Base-by-base conservation (phyloP, 2,888 invertebrate genomes). In the Tetanocera ferruginea region DNA sequence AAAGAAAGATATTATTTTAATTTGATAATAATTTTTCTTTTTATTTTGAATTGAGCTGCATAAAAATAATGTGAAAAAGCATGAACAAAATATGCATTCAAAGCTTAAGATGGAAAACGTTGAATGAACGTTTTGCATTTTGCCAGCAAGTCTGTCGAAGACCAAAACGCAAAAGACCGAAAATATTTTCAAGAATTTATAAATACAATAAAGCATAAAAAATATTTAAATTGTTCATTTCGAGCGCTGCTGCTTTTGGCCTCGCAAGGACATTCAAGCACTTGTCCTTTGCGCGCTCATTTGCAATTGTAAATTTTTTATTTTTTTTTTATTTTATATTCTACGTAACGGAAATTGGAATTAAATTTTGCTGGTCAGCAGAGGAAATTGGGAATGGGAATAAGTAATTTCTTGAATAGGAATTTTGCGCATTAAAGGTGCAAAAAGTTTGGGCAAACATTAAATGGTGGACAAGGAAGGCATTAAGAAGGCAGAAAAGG, bases 201-300 rank as follows among this genome's bases (percentile, higher is more conserved):
- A 55, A 55, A 55, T 19, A 55, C 55, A 55, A 55, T 23, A 55
- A 34, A 66, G 31, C 25, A 19, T 34, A 34, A 34, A 66, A 66
- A 66, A 19, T 66, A 66, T 37, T 43, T 43, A 55, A 5, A 23
- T 55, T 55, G 55, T 55, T 55, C 55, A 55, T 14, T 43, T 43
- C 11, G 14, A 55, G 55, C 23, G 17, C 52, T n/a, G 52, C 52
- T 52, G n/a, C 52, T 52, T n/a, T n/a, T 55, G 6, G 55, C 57
- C n/a, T 4, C 14, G 11, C 55, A 19, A 34, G 64, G 28, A 17
- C 64, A 66, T 66, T 60, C 51, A 5, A 28, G 23, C 57, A 19
- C 43, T 73, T 43, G 49, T 73, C 73, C 60, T 73, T 57, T 49
- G 60, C 34, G 72, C 28, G 37, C 49, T 62, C 73, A 73, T 62